Conservation (phyloP, 2,888 invertebrate genomes). For the Ophion costatus region DNA sequence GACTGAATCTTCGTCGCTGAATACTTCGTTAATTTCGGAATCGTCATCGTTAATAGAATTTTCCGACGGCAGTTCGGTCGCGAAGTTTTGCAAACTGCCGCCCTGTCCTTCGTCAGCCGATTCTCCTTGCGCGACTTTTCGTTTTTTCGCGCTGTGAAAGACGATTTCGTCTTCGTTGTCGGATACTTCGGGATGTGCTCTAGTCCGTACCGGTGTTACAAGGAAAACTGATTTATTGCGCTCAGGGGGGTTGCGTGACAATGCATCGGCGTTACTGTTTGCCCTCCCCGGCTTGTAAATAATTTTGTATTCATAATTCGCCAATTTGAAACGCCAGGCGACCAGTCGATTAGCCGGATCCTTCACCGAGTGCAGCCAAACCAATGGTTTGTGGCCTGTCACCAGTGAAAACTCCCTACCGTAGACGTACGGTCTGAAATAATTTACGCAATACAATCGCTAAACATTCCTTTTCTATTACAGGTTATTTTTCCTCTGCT, state of each 20-base stretch:
- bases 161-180: slow-evolving; percentile 13
- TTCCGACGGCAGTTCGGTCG: background rate
- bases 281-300: slow-evolving; percentile 73
- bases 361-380: slow-evolving; percentile 60
- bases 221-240: slow-evolving; percentile 2
- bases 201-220: slow-evolving; percentile 18
- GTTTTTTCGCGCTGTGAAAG: slow-evolving; percentile 3
- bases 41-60: background rate
- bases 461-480: slow-evolving; percentile 51
- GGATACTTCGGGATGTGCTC: slow-evolving; percentile 3
- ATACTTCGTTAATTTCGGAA: background rate
- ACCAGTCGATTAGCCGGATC: slow-evolving; percentile 71
- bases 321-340: slow-evolving; percentile 72
- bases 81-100: background rate
- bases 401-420: slow-evolving; percentile 69
- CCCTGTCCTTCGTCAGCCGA: background rate
- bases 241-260: slow-evolving; percentile 62
- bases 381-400: slow-evolving; percentile 69
- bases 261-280: slow-evolving; percentile 76
- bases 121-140: background rate
- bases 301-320: slow-evolving; percentile 75
- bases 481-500: background rate
- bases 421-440: slow-evolving; percentile 64
- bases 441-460: slow-evolving; percentile 63
- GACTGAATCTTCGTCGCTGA: background rate